These are phyloP conservation scores for Trachelus stipa DNA, from an alignment of 2,888 invertebrate species.

Conservation along the genomic window DNA sequence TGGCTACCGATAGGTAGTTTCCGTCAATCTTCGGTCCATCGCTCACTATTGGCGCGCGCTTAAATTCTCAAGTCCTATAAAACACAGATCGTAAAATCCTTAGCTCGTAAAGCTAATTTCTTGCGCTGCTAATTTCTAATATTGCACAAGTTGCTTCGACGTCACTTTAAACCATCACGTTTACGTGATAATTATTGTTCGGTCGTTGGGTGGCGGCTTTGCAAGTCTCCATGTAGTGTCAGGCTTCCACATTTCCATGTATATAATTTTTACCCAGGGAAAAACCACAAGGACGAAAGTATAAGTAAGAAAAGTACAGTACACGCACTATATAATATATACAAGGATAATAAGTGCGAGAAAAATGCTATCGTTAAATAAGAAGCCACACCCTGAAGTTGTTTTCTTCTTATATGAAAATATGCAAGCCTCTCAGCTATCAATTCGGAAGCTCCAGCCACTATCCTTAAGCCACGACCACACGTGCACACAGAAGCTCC, in stretches of 20 bases:
- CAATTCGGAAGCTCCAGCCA: neutral
- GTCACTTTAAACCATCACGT: neutral
- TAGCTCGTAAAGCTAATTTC: neutral
- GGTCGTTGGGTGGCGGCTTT: neutral
- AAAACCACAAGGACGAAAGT: neutral
- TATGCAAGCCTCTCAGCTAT: neutral
- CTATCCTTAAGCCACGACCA: neutral
- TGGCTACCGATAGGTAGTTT: neutral
- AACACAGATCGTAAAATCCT: neutral
- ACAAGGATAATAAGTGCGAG: neutral
- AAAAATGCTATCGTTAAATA: neutral
- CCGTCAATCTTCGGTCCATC: neutral
- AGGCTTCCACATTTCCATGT: neutral
- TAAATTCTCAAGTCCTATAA: neutral
- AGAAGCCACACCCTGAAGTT: neutral
- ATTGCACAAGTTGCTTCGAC: neutral
- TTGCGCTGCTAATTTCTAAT: neutral
- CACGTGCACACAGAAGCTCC: conserved; percentile 45
- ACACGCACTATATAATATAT: neutral
- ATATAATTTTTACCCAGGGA: neutral
- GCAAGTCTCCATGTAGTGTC: neutral
- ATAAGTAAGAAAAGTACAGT: neutral
- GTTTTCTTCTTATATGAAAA: neutral
- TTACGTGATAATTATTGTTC: neutral
- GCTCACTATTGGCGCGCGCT: neutral